Conservation (phyloP, 2,113 vertebrate genomes). For the Rhinopithecus roxellana region DNA sequence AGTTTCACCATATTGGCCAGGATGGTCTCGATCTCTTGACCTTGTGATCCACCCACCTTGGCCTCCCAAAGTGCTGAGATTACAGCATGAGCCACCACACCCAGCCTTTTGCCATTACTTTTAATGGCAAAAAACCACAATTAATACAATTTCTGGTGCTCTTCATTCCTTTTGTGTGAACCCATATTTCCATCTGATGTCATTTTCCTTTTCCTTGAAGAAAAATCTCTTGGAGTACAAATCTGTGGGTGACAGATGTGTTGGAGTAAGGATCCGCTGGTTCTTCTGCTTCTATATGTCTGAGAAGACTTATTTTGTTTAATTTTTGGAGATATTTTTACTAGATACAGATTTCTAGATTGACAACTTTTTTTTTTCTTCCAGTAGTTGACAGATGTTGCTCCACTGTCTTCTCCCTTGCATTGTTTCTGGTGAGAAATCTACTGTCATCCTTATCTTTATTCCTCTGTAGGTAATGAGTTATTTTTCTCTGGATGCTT, state of each 20-base stretch:
- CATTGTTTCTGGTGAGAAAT: slow-evolving; percentile 3
- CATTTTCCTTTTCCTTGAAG: background rate
- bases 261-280: background rate
- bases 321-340: background rate
- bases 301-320: background rate
- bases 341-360: background rate
- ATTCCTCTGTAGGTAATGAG: background rate
- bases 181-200: background rate
- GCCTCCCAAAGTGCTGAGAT: too few species aligned
- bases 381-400: background rate
- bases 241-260: background rate
- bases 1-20: too few species aligned
- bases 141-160: background rate
- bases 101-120: too few species aligned
- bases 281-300: background rate
- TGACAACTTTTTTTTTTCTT: background rate
- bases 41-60: too few species aligned
- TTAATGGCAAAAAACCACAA: too few species aligned
- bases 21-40: too few species aligned
- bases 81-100: too few species aligned
- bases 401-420: background rate
- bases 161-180: background rate
- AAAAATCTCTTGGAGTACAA: background rate
- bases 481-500: background rate
- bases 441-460: background rate